Conservation (phyloP, 2,113 vertebrate species). For the Cariama cristata region DNA sequence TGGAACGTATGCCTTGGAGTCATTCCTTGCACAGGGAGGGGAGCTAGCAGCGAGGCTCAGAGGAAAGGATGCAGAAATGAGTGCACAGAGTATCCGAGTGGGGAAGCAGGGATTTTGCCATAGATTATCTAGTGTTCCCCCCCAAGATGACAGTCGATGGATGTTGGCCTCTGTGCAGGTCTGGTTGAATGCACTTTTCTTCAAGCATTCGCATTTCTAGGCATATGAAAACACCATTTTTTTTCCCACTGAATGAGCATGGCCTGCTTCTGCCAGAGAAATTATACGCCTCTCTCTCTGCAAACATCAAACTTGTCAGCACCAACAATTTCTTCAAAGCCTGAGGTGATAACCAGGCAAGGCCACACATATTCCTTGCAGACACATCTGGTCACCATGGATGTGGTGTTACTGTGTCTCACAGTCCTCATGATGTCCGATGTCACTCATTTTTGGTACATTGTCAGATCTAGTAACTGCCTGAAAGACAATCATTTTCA, state of each 20-base stretch:
- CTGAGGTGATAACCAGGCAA: not conserved
- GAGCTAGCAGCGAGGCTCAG: not conserved
- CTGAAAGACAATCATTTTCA: not conserved
- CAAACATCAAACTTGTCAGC: not conserved
- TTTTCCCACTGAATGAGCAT: not conserved
- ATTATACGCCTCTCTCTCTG: not conserved
- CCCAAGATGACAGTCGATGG: not conserved
- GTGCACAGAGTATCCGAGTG: accelerated
- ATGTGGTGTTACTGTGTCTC: not conserved
- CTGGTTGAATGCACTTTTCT: not conserved
- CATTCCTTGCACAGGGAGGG: not conserved
- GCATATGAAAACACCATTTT: not conserved
- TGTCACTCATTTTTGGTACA: not conserved
- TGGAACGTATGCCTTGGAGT: not conserved
- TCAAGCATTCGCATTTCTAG: not conserved
- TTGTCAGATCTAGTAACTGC: not conserved
- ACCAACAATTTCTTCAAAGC: not conserved
- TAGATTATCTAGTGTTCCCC: accelerated
- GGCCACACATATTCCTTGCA: not conserved
- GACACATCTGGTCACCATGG: not conserved
- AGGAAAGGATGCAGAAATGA: not conserved
- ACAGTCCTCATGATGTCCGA: not conserved
- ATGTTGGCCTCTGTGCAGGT: not conserved
- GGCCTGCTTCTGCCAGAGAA: conserved; percentile 26
- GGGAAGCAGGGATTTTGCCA: not conserved